phyloP scores from a whole-genome alignment of 2,797 vertebrate genomes.

The Oreochromis grahami region DNA sequence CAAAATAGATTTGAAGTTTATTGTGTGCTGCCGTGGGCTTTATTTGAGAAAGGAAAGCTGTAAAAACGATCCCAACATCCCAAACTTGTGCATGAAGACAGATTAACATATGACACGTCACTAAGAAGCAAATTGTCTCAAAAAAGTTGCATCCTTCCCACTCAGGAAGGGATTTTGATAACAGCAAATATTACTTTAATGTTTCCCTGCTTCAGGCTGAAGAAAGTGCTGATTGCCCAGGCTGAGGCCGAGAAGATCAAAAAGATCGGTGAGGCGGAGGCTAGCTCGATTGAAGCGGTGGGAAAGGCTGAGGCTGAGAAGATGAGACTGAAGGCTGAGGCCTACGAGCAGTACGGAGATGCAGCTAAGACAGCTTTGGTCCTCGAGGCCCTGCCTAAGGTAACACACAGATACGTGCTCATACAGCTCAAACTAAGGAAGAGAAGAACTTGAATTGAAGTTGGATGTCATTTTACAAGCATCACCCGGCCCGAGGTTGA shows the following conservation, averaged over 20 bases:
- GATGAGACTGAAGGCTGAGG: constrained; percentile 93
- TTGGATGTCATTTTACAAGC: neutral
- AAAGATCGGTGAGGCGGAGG: constrained; percentile 88
- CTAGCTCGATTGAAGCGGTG: constrained; percentile 83
- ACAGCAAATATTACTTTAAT: neutral
- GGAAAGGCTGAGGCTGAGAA: constrained; percentile 91
- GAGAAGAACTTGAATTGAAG: neutral
- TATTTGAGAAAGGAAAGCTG: neutral
- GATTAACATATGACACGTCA: neutral
- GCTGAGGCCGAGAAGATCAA: constrained; percentile 92
- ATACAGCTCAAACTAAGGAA: neutral
- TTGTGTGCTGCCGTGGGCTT: fast-evolving
- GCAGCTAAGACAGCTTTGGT: constrained; percentile 91
- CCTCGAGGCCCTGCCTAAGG: constrained; percentile 90
- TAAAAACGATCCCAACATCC: neutral
- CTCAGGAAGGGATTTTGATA: neutral
- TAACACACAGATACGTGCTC: constrained; percentile 29
- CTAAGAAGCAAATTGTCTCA: neutral
- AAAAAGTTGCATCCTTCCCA: neutral
- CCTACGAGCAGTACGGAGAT: constrained; percentile 88
- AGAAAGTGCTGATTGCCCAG: constrained; percentile 87
- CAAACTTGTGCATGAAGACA: neutral
- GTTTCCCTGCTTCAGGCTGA: constrained; percentile 70
- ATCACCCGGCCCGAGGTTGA: neutral
- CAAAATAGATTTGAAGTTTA: neutral